Evolutionary conservation across 2,797 vertebrate genomes (phyloP), one percentile per base, ranked within the genome.

Genomic region (Sebastes alutus): DNA sequence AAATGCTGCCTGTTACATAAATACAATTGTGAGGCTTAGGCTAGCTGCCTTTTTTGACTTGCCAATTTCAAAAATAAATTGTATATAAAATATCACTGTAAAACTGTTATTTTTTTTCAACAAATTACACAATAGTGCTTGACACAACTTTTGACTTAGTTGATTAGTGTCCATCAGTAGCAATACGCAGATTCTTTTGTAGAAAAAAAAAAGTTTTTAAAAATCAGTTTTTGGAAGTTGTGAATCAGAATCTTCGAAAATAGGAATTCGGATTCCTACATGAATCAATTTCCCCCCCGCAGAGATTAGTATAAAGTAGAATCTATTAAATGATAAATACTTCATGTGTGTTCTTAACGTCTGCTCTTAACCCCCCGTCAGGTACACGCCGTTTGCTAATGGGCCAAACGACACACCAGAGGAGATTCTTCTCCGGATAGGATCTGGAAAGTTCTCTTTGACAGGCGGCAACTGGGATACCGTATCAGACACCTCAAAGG

Each of bases 391-490:
- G 8, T 99, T 99, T 82, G 97, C 98, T 78, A 99, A 99, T 71
- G 98, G 98, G 62, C 97, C 98, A 84, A 99, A 98, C 30, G 98
- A 99, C 93, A 99, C 98, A 42, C 98, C 98, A 32, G 98, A 99
- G 89, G 98, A 99, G 94, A 99, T 99, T 89, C 94, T 99, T 25
- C 94, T 98, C 56, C 96, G 96, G 81, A 99, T 99, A 93, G 98
- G 98, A 82, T 99, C 97, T 77, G 98, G 98, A 66, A 99, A 98
- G 80, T 99, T 99, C 92, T 97, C 97, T 38, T 92, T 99, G 87
- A 98, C 95, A 22, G 98, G 98, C 85, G 98, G 98, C 79, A 99
- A 99, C 95, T 99, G 98, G 98, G 98, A 99, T 86, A 97, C 96
- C 20, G 97, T 99, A 89, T 99, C 98, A 75, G 97, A 99, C 91